phyloP scores from a whole-genome alignment of 2,797 vertebrate species.

The Arctocebus calabarensis region DNA sequence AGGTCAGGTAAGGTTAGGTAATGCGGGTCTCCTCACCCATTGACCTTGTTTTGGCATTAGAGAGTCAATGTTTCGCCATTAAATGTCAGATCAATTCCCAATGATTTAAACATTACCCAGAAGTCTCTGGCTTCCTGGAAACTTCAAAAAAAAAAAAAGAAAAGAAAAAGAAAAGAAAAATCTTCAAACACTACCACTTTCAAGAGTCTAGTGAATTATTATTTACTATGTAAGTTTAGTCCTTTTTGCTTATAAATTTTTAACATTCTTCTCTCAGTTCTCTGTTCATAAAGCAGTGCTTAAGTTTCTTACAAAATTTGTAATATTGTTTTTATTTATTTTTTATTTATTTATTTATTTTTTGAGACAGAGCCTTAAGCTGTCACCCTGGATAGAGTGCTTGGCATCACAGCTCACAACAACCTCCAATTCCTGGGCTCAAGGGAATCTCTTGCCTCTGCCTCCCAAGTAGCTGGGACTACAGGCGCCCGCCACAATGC shows the following conservation, averaged over 20 bases:
- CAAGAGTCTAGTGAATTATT: constrained; percentile 56
- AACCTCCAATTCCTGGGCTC: too few species aligned
- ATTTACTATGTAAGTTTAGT: constrained; percentile 43
- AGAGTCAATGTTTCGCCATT: constrained; percentile 69
- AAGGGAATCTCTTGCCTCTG: too few species aligned
- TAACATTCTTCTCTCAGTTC: not conserved
- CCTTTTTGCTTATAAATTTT: constrained; percentile 32
- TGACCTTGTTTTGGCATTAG: constrained; percentile 69
- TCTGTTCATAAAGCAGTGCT: not conserved
- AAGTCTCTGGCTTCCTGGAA: constrained; percentile 78
- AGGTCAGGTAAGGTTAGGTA: constrained; percentile 71
- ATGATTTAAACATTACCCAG: constrained; percentile 77
- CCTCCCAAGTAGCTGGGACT: too few species aligned
- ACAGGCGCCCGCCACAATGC: too few species aligned
- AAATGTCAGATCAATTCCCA: constrained; percentile 81
- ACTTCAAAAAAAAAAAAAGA: constrained; percentile 17
- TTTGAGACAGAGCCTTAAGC: too few species aligned
- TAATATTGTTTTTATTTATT: constrained; percentile 17
- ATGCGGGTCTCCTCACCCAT: constrained; percentile 62
- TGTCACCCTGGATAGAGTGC: too few species aligned
- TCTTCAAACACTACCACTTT: constrained; percentile 65
- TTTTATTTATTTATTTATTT: too few species aligned
- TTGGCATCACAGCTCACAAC: too few species aligned
- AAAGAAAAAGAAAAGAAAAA: not conserved
- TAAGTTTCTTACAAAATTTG: not conserved